Evolutionary conservation across 1,140 invertebrate species (phyloP), one percentile per base, ranked within the genome.

Genomic region (Brachionus rotundiformis): DNA sequence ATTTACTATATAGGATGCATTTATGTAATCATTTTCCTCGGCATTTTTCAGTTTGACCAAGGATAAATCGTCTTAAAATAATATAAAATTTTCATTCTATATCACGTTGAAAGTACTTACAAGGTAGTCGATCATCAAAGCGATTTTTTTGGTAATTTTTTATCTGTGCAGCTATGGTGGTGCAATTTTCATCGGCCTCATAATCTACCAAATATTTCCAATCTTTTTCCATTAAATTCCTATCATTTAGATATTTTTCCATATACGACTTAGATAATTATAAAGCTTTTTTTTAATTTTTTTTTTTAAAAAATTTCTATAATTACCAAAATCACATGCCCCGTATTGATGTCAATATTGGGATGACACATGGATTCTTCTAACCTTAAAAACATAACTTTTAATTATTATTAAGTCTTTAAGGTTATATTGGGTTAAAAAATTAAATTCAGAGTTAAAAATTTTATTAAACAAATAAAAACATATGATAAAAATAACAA

Each of bases 271-370:
- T 44, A 27, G 16, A 13, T 44, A 29, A 19, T 31, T 8, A 47
- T 25, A 7, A 36, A 39, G n/a, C n/a, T n/a, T n/a, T n/a, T n/a
- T n/a, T n/a, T n/a, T n/a, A n/a, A n/a, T n/a, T n/a, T n/a, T n/a
- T n/a, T n/a, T n/a, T n/a, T n/a, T n/a, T n/a, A n/a, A n/a, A n/a
- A n/a, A n/a, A 36, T 16, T 33, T 73, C 25, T 44, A 73, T 25
- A 47, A 44, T 31, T 73, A 73, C 95, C 90, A 99, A 89, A 85
- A 99, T 95, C 91, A 99, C 96, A 86, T 99, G 96, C 82, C 97
- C 97, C 41, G 97, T 99, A 7, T 95, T 95, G 86, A 99, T 98
- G 87, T 99, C 97, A 95, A 99, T 97, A 86, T 97, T 98, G 0
- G 94, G 93, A 8, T 94, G 86, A 29, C 84, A 87, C 1, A 95